Percentiles rank a stretch among this genome's conserved stretches.
Evolutionary conservation across 2,113 vertebrate species (phyloP).

Genomic region (Numenius arquata): DNA sequence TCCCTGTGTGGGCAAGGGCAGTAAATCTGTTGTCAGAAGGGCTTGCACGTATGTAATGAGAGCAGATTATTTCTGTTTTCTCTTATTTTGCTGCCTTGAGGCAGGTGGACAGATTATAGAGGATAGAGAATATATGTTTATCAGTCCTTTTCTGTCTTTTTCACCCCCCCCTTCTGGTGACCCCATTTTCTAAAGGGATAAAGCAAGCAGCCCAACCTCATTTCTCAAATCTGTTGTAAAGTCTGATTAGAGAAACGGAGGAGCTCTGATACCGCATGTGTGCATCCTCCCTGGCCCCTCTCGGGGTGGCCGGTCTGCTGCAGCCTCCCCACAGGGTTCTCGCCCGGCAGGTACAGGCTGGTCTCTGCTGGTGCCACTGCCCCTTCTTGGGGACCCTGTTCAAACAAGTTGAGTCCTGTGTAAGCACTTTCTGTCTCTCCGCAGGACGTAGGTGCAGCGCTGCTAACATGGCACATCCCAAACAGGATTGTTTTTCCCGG

Average conservation of each 20-base stretch:
- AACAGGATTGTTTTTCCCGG: neutral
- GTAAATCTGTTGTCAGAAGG: constrained; percentile 1
- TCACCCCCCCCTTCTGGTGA: neutral
- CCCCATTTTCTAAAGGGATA: constrained; percentile 48
- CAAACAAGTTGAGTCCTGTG: rapidly evolving
- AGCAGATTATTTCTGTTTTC: constrained; percentile 33
- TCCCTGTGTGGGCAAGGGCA: neutral
- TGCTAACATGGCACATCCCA: neutral
- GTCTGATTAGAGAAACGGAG: neutral
- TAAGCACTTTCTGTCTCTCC: neutral
- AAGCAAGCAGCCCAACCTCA: constrained; percentile 7
- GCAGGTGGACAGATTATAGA: constrained; percentile 31
- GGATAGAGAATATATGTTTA: neutral
- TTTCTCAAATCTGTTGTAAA: constrained; percentile 21
- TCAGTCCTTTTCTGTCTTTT: neutral
- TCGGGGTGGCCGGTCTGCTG: rapidly evolving
- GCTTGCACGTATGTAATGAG: neutral
- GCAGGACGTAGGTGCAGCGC: rapidly evolving
- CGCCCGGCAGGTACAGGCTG: neutral
- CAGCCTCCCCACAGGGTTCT: neutral
- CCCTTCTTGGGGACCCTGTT: neutral
- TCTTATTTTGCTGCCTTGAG: constrained; percentile 9
- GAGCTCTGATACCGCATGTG: rapidly evolving
- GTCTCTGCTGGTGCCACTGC: neutral
- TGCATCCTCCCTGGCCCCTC: neutral